Percentiles rank a stretch among this genome's conserved stretches.
Conservation (phyloP, 2,888 invertebrate species). For the Lepidonotus clava region DNA sequence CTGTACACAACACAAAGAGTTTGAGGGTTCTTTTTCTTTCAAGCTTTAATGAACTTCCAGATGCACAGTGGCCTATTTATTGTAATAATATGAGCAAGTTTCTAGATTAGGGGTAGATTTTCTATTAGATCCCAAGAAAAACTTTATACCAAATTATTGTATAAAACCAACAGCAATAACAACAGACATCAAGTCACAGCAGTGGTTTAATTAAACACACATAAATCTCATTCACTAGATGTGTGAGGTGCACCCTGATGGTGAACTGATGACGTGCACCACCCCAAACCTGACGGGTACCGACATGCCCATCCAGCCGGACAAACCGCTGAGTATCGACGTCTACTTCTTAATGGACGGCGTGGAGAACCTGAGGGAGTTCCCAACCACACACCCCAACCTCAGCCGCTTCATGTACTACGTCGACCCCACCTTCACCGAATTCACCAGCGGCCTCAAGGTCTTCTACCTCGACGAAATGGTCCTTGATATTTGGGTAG, state of each 20-base stretch:
- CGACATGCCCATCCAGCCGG: slow-evolving; percentile 57
- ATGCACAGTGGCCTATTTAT: too few species aligned
- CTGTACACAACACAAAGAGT: too few species aligned
- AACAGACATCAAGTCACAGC: too few species aligned
- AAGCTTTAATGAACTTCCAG: too few species aligned
- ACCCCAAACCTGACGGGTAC: slow-evolving; percentile 68
- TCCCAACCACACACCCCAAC: slow-evolving; percentile 62
- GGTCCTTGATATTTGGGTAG: slow-evolving; percentile 71
- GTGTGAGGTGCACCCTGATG: slow-evolving; percentile 64
- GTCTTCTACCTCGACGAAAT: slow-evolving; percentile 68
- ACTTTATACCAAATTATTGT: too few species aligned
- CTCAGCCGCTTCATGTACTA: slow-evolving; percentile 73
- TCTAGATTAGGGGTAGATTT: too few species aligned
- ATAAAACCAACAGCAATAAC: too few species aligned
- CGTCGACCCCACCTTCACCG: slow-evolving; percentile 72
- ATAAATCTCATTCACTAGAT: too few species aligned
- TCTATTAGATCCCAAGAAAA: too few species aligned
- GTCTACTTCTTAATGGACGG: slow-evolving; percentile 78
- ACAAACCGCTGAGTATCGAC: slow-evolving; percentile 65
- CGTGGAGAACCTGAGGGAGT: slow-evolving; percentile 67
- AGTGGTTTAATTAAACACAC: too few species aligned
- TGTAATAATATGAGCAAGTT: too few species aligned
- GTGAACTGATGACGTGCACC: slow-evolving; percentile 71
- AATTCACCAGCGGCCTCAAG: slow-evolving; percentile 66
- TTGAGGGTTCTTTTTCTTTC: too few species aligned